Evolutionary conservation across 2,797 vertebrate species (phyloP), one percentile per base, ranked within the genome.

Genomic region (Phalanger gymnotis): DNA sequence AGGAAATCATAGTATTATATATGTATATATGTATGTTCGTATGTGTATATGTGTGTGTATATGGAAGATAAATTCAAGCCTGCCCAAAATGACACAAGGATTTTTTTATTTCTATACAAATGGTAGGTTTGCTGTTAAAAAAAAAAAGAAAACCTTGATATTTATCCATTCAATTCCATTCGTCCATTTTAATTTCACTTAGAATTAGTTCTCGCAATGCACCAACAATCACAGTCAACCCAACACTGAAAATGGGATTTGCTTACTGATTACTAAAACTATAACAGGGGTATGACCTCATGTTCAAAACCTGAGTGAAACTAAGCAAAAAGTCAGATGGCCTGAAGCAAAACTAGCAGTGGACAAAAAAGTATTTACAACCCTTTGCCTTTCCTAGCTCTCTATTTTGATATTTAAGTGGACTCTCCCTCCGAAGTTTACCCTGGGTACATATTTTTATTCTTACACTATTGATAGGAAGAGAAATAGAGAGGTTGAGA

Each of bases 181-280:
- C 34, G 54, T 57, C 66, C 47, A 31, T 90, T 95, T 96, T 96
- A 96, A 96, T 93, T 97, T 89, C 73, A 91, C 28, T 81, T 13
- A 54, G 53, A 57, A 95, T 92, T 87, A 51, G 30, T 93, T 93
- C 81, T 53, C 51, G 2, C 52, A 89, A 93, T 34, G 19, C 73
- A 92, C 95, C 66, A 51, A 52, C 51, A 97, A 97, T 94, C 90
- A 54, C 47, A 95, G 47, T 55, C 16, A 92, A 96, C 90, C 94
- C 93, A 97, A 90, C n/a, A 94, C 94, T 97, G 95, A 58, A 95
- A 97, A 90, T 93, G 73, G 93, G 94, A 97, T 96, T 25, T 93
- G 90, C 91, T 61, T 92, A 96, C 93, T 87, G 31, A 27, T 47
- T 87, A 51, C 40, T 51, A 51, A 87, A 97, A 92, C 92, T 94